Evolutionary conservation across 1,140 invertebrate species (phyloP).

Genomic region (Hirudo medicinalis): DNA sequence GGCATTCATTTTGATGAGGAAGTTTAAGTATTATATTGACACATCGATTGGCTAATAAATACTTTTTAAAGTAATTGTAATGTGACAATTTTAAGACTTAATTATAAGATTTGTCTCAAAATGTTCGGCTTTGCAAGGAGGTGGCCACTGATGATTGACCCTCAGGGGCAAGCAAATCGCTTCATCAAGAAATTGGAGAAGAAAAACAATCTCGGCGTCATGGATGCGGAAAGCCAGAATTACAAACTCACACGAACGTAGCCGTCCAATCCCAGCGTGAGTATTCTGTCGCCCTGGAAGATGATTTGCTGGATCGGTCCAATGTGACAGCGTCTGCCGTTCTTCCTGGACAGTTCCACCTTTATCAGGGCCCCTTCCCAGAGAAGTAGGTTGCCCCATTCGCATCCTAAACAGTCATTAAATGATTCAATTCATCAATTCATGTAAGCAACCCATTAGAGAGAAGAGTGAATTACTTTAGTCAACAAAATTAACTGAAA

Average conservation of each 20-base stretch:
- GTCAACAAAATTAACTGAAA: not conserved
- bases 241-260: constrained; percentile 47
- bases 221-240: constrained; percentile 33
- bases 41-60: too few species aligned
- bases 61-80: too few species aligned
- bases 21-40: too few species aligned
- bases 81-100: too few species aligned
- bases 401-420: constrained; percentile 51
- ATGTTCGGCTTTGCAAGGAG: constrained; percentile 33
- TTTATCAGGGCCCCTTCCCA: constrained; percentile 77
- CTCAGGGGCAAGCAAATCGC: constrained; percentile 43
- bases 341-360: constrained; percentile 38
- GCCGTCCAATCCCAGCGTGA: constrained; percentile 59
- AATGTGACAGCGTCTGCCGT: constrained; percentile 54
- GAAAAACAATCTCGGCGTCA: constrained; percentile 64
- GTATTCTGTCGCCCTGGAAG: constrained; percentile 46
- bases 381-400: constrained; percentile 75
- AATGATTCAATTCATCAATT: not conserved
- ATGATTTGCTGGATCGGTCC: constrained; percentile 60
- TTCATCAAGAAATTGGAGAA: constrained; percentile 48
- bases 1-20: too few species aligned
- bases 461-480: not conserved
- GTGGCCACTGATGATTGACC: constrained; percentile 43
- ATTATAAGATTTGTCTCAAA: too few species aligned
- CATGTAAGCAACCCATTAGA: not conserved